Evolutionary conservation across 2,888 invertebrate genomes (phyloP).

Genomic region (Portevinia maculata): DNA sequence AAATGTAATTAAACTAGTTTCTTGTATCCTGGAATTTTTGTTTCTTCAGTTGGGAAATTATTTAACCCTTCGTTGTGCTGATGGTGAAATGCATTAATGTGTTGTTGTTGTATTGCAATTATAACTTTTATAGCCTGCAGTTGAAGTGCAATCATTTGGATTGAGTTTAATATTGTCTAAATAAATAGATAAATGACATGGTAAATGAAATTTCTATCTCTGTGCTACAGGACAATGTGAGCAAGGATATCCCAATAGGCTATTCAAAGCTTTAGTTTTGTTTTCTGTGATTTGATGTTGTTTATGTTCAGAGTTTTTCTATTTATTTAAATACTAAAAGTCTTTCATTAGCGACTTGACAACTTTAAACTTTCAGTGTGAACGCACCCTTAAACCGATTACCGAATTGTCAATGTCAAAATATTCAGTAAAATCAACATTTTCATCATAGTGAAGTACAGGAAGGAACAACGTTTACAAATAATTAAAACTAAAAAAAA

Average conservation of each 20-base stretch:
- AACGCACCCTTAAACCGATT: no score
- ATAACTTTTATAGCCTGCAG: background rate
- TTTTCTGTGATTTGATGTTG: no score
- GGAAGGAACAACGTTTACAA: no score
- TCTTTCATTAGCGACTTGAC: no score
- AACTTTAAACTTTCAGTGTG: no score
- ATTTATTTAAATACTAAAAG: no score
- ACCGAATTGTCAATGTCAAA: no score
- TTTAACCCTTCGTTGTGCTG: constrained; percentile 1
- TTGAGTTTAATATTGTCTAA: background rate
- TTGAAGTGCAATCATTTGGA: background rate
- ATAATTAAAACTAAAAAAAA: no score
- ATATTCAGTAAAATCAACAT: no score
- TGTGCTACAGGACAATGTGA: background rate
- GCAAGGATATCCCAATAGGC: background rate
- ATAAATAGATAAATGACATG: background rate
- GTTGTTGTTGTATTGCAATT: background rate
- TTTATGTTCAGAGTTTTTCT: no score
- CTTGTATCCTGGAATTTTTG: constrained; percentile 35
- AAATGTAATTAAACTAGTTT: constrained; percentile 62
- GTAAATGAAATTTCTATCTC: background rate
- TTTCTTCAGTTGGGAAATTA: background rate
- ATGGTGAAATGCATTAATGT: constrained; percentile 9
- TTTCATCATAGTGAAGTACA: no score
- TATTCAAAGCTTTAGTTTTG: background rate